Evolutionary conservation across 2,888 invertebrate genomes (phyloP).

Genomic region (Pollenia angustigena): DNA sequence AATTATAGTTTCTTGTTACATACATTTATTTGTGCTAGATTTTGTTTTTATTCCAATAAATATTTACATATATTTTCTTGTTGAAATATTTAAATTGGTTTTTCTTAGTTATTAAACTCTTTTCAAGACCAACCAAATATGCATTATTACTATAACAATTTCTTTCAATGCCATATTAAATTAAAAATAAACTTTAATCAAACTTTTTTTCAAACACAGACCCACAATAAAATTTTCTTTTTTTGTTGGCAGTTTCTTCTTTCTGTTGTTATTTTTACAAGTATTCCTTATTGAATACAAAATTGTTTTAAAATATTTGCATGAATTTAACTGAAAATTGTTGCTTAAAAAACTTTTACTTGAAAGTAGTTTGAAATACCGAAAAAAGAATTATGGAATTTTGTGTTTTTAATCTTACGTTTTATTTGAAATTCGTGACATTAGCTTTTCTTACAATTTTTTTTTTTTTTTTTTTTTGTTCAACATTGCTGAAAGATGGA

Average conservation of each 20-base stretch:
- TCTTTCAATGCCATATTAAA: background rate
- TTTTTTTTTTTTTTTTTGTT: too few relatives aligned
- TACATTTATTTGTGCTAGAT: too few relatives aligned
- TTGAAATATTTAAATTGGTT: too few relatives aligned
- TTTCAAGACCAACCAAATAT: background rate
- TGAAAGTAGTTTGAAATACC: too few relatives aligned
- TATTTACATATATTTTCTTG: too few relatives aligned
- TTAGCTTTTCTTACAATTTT: too few relatives aligned
- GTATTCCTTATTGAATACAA: background rate
- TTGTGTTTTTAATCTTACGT: too few relatives aligned
- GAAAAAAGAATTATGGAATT: too few relatives aligned
- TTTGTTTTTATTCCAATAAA: too few relatives aligned
- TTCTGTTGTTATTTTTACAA: background rate
- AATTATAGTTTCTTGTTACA: too few relatives aligned
- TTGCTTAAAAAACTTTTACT: background rate
- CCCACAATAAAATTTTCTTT: background rate
- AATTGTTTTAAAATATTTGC: background rate
- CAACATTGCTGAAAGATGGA: too few relatives aligned
- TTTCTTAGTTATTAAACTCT: background rate
- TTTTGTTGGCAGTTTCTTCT: background rate
- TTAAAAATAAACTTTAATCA: background rate
- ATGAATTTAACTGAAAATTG: background rate
- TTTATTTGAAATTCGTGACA: too few relatives aligned
- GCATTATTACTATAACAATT: background rate
- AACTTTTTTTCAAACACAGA: background rate